Conservation (phyloP, 2,888 invertebrate genomes). For the Hypselothyrea guttata region DNA sequence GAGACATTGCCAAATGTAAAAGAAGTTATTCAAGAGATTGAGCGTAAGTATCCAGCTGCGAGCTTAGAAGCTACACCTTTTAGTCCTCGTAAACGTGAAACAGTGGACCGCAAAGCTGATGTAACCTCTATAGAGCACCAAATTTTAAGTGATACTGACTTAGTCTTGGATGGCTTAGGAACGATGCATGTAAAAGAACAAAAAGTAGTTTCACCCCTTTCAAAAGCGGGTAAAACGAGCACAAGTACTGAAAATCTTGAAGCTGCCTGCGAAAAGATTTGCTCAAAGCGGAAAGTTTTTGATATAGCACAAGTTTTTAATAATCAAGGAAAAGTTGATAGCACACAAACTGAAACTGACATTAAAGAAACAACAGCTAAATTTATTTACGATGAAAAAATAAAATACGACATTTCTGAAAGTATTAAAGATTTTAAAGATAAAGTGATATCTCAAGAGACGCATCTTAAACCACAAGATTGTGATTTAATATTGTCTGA, state of each 20-base stretch:
- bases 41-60: slow-evolving; percentile 82
- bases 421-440: slow-evolving; percentile 38
- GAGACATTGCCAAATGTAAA: slow-evolving; percentile 83
- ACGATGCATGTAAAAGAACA: slow-evolving; percentile 22
- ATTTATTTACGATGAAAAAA: slow-evolving; percentile 54
- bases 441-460: slow-evolving; percentile 24
- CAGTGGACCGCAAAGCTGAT: slow-evolving; percentile 46
- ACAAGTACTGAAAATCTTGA: slow-evolving; percentile 56
- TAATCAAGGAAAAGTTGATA: slow-evolving; percentile 18
- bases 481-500: slow-evolving; percentile 31
- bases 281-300: slow-evolving; percentile 64
- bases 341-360: slow-evolving; percentile 14
- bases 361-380: slow-evolving; percentile 46
- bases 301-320: slow-evolving; percentile 61
- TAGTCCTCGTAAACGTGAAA: slow-evolving; percentile 77
- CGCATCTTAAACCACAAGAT: slow-evolving; percentile 6
- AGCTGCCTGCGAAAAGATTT: slow-evolving; percentile 71
- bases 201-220: slow-evolving; percentile 43
- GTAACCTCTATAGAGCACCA: slow-evolving; percentile 61
- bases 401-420: slow-evolving; percentile 24
- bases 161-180: slow-evolving; percentile 56
- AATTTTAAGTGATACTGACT: slow-evolving; percentile 67
- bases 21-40: slow-evolving; percentile 84
- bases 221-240: slow-evolving; percentile 28
- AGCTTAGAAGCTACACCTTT: slow-evolving; percentile 62